Evolutionary conservation across 2,888 invertebrate genomes (phyloP).

Genomic region (Sicus ferrugineus): DNA sequence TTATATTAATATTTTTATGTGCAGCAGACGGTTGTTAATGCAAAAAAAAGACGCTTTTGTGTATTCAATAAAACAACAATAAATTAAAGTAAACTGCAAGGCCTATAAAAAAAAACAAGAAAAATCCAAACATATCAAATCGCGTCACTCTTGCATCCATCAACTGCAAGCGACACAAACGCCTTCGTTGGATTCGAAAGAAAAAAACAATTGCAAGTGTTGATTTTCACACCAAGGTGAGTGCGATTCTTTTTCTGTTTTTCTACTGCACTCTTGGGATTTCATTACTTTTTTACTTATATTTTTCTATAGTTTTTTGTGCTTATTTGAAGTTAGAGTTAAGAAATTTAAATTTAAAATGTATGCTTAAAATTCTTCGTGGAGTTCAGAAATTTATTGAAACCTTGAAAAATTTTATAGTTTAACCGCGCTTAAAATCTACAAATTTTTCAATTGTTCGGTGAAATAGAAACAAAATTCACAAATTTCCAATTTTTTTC

Average conservation of each 20-base stretch:
- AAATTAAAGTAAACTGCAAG: slow-evolving; percentile 7
- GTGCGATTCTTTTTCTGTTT: slow-evolving; percentile 2
- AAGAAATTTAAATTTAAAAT: not conserved
- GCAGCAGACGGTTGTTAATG: too few relatives aligned
- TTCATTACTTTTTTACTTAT: not conserved
- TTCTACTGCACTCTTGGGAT: slow-evolving; percentile 2
- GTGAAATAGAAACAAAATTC: too few relatives aligned
- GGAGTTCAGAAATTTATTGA: too few relatives aligned
- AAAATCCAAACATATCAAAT: not conserved
- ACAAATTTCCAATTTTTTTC: too few relatives aligned
- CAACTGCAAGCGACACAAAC: slow-evolving; percentile 1
- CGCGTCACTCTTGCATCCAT: slow-evolving; percentile 20
- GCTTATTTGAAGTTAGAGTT: not conserved
- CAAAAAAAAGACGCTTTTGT: too few relatives aligned
- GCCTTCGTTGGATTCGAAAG: slow-evolving; percentile 13
- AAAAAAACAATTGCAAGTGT: not conserved
- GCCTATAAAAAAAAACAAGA: not conserved
- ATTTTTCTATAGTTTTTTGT: not conserved
- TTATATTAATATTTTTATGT: too few relatives aligned
- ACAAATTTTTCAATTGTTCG: too few relatives aligned
- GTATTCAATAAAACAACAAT: not conserved
- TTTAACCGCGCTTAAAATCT: too few relatives aligned
- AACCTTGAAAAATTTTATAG: too few relatives aligned
- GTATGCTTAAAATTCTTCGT: too few relatives aligned
- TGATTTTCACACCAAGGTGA: slow-evolving; percentile 17